Evolutionary conservation across 2,797 vertebrate genomes (phyloP).

Genomic region (Podarcis siculus): DNA sequence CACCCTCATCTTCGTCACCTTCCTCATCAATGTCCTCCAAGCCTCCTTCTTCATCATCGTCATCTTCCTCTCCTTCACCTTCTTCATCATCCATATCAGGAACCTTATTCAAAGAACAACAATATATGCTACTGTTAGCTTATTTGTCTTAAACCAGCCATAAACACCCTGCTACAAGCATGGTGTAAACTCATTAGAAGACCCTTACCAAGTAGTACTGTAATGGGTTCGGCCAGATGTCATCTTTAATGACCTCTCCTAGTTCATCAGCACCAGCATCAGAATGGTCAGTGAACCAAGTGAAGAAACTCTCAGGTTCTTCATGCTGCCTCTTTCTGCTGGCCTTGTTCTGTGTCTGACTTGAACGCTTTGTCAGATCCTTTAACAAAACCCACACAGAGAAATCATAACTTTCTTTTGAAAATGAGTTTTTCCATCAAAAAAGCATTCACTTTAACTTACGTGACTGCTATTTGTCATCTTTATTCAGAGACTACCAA

Average conservation of each 20-base stretch:
- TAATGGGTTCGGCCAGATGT: conserved; percentile 98
- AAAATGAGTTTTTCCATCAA: neutral
- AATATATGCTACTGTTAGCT: conserved; percentile 14
- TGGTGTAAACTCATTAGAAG: too few species aligned
- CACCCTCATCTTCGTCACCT: conserved; percentile 94
- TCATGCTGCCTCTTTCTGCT: conserved; percentile 98
- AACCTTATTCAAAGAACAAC: conserved; percentile 79
- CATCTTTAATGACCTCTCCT: conserved; percentile 98
- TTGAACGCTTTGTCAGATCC: conserved; percentile 97
- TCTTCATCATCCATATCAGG: conserved; percentile 99
- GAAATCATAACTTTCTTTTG: neutral
- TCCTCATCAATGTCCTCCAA: conserved; percentile 98
- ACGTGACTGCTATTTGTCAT: neutral
- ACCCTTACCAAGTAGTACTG: conserved; percentile 95
- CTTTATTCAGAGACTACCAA: neutral
- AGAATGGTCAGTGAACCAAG: conserved; percentile 98
- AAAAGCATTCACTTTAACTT: accelerated
- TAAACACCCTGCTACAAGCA: neutral
- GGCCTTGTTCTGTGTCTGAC: conserved; percentile 96
- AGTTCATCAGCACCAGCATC: conserved; percentile 96
- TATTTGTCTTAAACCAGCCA: neutral
- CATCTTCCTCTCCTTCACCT: conserved; percentile 96
- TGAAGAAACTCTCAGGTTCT: conserved; percentile 99
- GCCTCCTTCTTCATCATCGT: conserved; percentile 92
- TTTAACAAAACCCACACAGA: conserved; percentile 45